Base-by-base conservation (phyloP, 2,113 vertebrate species). In the Ploceus nigricollis region DNA sequence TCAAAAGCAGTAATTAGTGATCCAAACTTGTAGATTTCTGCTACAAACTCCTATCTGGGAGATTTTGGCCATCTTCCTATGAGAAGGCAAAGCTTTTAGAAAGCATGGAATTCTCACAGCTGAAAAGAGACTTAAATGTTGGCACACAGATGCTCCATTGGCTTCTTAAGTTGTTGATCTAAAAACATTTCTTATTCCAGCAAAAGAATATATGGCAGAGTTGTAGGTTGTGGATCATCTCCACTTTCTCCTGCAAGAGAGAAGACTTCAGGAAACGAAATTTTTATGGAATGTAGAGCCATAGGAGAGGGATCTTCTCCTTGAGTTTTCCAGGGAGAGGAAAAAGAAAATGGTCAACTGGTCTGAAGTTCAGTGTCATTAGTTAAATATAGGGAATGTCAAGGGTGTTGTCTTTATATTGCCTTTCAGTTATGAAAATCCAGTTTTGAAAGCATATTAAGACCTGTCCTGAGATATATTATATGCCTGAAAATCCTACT, bases 81-180 rank as follows among this genome's bases (percentile, higher is more conserved):
- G 47, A 92, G 89, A 93, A 94, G 65, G 47, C 61, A 66, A 83
- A 22, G 68, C 69, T 97, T 96, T 94, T 66, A 87, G 72, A 94
- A 92, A 92, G 40, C 7, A 5, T 53, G 63, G 84, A 73, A 75
- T 86, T 87, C 66, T 84, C 75, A 83, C 75, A 89, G 81, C 82
- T 89, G 69, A 93, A 81, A 86, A 89, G 58, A 79, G 42, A 27
- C 65, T 94, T 93, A 51, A 82, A 39, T 92, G 87, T 69, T 96
- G 88, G 87, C 78, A 92, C 65, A 81, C 15, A 77, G 66, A 82
- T 89, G 44, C 77, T 92, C 47, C 84, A 68, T 37, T 94, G 66
- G 76, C 68, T 91, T 87, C 91, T 78, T 90, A 61, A 93, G 56
- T 42, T 95, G 81, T 94, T 93, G 87, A 87, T 94, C 78, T 91